Evolutionary conservation across 2,797 vertebrate genomes (phyloP), one percentile per base, ranked within the genome.

Genomic region (Heliangelus exortis): DNA sequence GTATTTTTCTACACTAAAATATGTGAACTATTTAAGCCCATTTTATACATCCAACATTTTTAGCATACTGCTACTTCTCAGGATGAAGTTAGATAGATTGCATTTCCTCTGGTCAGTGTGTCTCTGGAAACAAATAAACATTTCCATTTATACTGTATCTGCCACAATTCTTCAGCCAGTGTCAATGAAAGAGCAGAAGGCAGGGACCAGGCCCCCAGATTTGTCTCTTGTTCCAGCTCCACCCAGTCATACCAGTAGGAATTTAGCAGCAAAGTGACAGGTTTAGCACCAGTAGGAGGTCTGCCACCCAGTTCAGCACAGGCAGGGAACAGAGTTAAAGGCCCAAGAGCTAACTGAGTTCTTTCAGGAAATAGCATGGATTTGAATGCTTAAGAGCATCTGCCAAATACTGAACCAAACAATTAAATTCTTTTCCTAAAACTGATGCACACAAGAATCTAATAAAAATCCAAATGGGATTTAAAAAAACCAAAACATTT

Each of bases 21-120:
- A 97, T 88, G 92, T 76, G 47, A 97, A 95, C 59, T 43, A 97
- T 96, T 96, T 96, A 96, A 85, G 76, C 58, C 55, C 43, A 21
- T 88, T 93, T 96, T 90, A 88, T 36, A 71, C 48, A 71, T 55
- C 51, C 12, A n/a, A 59, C 87, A 73, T 90, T 96, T 95, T 77
- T 80, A 95, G 92, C 93, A 89, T 36, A 62, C 50, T 90, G 51
- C 36, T 68, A 48, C 83, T 92, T 78, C 65, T 84, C 34, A 33
- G 31, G 65, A 80, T 48, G n/a, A 68, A 80, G 55, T 39, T 58
- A 54, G 55, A 84, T 31, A 90, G 76, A 72, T 47, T 68, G 57
- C 39, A 59, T 75, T 94, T 95, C 91, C 75, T 82, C 73, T 65
- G 67, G 76, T 75, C 89, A 77, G 29, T 34, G 28, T 34, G 57